Percentiles rank a stretch among this genome's conserved stretches.
Conservation (phyloP, 2,113 vertebrate species). For the Cottus gobio region DNA sequence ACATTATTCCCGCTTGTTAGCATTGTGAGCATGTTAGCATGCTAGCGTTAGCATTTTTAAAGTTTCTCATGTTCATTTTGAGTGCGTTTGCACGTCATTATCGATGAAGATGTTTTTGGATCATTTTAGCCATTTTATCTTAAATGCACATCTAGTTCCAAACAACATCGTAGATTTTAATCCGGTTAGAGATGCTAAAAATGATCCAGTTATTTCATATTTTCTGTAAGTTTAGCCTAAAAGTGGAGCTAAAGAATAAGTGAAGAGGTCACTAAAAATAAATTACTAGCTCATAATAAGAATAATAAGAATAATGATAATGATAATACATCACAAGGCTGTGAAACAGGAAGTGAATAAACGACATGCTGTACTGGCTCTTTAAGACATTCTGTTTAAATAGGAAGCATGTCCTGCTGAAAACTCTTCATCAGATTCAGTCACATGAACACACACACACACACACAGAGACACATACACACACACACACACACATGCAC, state of each 20-base stretch:
- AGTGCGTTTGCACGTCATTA: no score
- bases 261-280: not conserved
- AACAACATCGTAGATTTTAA: no score
- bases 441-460: not conserved
- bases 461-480: conserved; percentile 3
- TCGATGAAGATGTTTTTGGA: no score
- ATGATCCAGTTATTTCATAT: not conserved
- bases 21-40: not conserved
- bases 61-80: not conserved
- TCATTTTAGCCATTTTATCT: no score
- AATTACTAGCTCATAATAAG: not conserved
- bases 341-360: not conserved
- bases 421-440: not conserved
- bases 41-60: not conserved
- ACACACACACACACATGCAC: not conserved
- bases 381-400: not conserved
- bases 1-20: not conserved
- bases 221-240: not conserved
- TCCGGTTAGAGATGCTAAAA: not conserved
- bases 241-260: no score
- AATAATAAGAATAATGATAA: no score
- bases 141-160: not conserved
- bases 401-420: not conserved
- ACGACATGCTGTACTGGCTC: not conserved
- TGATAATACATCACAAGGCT: not conserved